A percentile compares a stretch with the other conserved stretches of the same genome.
Conservation (phyloP, 2,797 vertebrate species). For the Amblyopsis hoosieri region DNA sequence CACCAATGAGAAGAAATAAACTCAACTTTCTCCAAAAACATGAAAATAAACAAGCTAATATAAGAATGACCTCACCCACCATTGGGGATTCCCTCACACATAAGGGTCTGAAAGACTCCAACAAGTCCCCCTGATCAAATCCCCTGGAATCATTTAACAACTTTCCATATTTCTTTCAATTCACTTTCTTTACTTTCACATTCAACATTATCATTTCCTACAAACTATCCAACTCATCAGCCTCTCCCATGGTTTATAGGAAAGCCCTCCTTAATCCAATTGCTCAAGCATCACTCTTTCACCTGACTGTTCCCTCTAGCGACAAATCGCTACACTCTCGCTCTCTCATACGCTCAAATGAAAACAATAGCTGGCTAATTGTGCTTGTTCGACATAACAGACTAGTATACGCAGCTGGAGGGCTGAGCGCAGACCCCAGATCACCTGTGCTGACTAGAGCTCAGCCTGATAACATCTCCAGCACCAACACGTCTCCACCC, state of each 20-base stretch:
- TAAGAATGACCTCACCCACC: conserved; percentile 50
- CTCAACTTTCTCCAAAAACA: conserved; percentile 38
- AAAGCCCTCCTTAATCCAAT: conserved; percentile 50
- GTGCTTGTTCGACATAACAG: conserved; percentile 65
- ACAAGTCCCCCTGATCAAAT: conserved; percentile 21
- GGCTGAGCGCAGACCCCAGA: conserved; percentile 49
- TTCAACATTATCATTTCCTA: conserved; percentile 58
- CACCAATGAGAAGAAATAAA: conserved; percentile 12
- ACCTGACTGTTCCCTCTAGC: conserved; percentile 47
- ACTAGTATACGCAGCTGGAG: conserved; percentile 69
- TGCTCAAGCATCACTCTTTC: conserved; percentile 40
- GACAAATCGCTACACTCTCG: conserved; percentile 38
- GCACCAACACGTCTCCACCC: conserved; percentile 63
- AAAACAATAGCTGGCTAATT: conserved; percentile 73
- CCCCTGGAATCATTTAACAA: conserved; percentile 33
- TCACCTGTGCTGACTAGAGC: conserved; percentile 67
- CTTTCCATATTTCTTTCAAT: conserved; percentile 54
- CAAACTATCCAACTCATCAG: conserved; percentile 27
- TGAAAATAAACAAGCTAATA: conserved; percentile 22
- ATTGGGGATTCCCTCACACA: conserved; percentile 42
- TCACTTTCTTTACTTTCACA: conserved; percentile 64
- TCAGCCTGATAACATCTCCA: conserved; percentile 57
- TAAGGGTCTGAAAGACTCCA: conserved; percentile 21
- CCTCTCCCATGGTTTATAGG: conserved; percentile 34
- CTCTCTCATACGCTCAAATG: conserved; percentile 50